Conservation (phyloP, 1,140 invertebrate species). For the Atta colombica region DNA sequence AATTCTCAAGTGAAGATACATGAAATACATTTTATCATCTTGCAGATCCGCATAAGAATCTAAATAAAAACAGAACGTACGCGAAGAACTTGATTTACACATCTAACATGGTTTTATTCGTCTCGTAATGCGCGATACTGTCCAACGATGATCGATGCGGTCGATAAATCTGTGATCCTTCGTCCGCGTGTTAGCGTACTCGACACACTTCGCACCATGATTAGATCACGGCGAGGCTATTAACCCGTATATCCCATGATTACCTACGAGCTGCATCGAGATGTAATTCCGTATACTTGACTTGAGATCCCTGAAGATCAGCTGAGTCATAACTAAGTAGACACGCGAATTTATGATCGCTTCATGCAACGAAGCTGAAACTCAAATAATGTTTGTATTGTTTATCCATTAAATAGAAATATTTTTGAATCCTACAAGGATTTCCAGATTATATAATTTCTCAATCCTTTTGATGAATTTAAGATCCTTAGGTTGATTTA, state of each 20-base stretch:
- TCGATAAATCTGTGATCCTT: slow-evolving; percentile 46
- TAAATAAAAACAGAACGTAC: slow-evolving; percentile 21
- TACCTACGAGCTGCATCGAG: slow-evolving; percentile 46
- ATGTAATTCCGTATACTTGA: slow-evolving; percentile 43
- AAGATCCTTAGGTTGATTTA: slow-evolving; percentile 2
- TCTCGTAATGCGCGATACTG: slow-evolving; percentile 15
- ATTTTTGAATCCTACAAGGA: neutral
- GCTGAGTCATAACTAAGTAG: slow-evolving; percentile 75
- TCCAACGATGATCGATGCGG: slow-evolving; percentile 47
- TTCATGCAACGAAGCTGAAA: slow-evolving; percentile 5
- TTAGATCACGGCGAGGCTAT: slow-evolving; percentile 57
- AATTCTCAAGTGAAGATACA: slow-evolving; percentile 19
- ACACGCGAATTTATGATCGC: slow-evolving; percentile 62
- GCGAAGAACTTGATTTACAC: slow-evolving; percentile 40
- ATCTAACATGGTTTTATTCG: slow-evolving; percentile 38
- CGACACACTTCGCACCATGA: slow-evolving; percentile 55
- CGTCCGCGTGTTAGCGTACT: slow-evolving; percentile 7
- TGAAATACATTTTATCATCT: neutral
- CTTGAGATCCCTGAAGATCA: slow-evolving; percentile 56
- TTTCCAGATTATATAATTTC: slow-evolving; percentile 50
- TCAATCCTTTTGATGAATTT: slow-evolving; percentile 8
- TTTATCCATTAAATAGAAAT: neutral
- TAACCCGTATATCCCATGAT: slow-evolving; percentile 61
- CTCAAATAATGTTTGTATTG: slow-evolving; percentile 39
- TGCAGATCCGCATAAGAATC: neutral